Evolutionary conservation across 2,888 invertebrate species (phyloP).

Genomic region (Sycophila texana): DNA sequence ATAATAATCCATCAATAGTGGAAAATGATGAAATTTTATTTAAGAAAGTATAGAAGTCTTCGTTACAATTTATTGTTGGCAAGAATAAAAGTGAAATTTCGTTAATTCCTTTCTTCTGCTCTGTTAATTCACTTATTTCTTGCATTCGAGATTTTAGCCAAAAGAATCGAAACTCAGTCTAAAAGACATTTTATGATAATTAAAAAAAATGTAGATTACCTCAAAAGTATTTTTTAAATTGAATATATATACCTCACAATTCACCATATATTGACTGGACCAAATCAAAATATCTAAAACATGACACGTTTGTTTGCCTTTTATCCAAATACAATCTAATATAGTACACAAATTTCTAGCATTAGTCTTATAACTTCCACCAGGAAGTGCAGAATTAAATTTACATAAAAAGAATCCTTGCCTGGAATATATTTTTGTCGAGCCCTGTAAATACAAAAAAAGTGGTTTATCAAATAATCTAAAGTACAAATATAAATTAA

Average conservation of each 20-base stretch:
- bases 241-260: slow-evolving; percentile 83
- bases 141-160: slow-evolving; percentile 87
- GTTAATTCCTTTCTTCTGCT: slow-evolving; percentile 70
- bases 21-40: slow-evolving; percentile 72
- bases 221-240: not conserved
- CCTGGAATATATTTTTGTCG: slow-evolving; percentile 83
- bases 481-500: slow-evolving; percentile 14
- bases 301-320: slow-evolving; percentile 81
- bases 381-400: slow-evolving; percentile 82
- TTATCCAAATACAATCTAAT: slow-evolving; percentile 89
- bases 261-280: slow-evolving; percentile 84
- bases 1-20: slow-evolving; percentile 89
- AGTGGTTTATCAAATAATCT: not conserved
- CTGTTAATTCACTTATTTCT: slow-evolving; percentile 78
- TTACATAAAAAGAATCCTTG: slow-evolving; percentile 76
- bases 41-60: slow-evolving; percentile 76
- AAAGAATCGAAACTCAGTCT: slow-evolving; percentile 90
- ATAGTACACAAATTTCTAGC: slow-evolving; percentile 79
- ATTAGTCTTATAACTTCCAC: slow-evolving; percentile 78
- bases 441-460: slow-evolving; percentile 77
- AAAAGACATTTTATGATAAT: slow-evolving; percentile 66
- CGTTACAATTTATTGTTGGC: slow-evolving; percentile 76
- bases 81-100: slow-evolving; percentile 77
- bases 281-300: slow-evolving; percentile 90
- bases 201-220: slow-evolving; percentile 17